Evolutionary conservation across 2,888 invertebrate species (phyloP).

Genomic region (Trypoxylon attenuatum): DNA sequence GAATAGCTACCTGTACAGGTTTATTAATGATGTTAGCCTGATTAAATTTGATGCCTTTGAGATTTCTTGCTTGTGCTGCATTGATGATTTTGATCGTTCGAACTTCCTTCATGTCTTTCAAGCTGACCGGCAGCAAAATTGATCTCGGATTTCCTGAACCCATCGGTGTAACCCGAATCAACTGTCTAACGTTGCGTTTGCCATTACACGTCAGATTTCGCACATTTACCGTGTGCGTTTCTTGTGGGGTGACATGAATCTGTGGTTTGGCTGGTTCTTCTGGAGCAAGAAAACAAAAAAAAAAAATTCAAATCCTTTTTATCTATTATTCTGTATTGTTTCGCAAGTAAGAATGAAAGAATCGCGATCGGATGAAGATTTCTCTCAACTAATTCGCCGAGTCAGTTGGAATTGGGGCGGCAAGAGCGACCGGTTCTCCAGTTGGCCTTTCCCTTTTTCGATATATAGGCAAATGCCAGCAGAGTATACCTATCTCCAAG

Average conservation of each 20-base stretch:
- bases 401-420: no score
- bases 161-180: slow-evolving; percentile 71
- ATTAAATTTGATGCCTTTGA: slow-evolving; percentile 68
- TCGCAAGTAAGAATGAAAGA: neutral
- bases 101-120: slow-evolving; percentile 83
- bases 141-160: slow-evolving; percentile 77
- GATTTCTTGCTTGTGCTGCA: slow-evolving; percentile 74
- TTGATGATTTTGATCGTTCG: slow-evolving; percentile 85
- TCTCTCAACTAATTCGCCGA: neutral
- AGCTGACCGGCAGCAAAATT: slow-evolving; percentile 82
- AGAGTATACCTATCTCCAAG: no score
- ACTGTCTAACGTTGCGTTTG: slow-evolving; percentile 66
- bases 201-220: slow-evolving; percentile 61
- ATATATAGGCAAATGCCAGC: neutral
- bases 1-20: slow-evolving; percentile 64
- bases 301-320: no score
- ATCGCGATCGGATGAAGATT: neutral
- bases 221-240: slow-evolving; percentile 57
- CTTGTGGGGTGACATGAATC: slow-evolving; percentile 44
- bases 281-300: slow-evolving; percentile 34
- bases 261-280: slow-evolving; percentile 56
- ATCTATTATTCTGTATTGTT: neutral
- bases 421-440: neutral
- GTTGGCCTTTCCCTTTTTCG: neutral
- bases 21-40: slow-evolving; percentile 66